Evolutionary conservation across 2,797 vertebrate species (phyloP), one percentile per base, ranked within the genome.

Genomic region (Onychomys arenicola): DNA sequence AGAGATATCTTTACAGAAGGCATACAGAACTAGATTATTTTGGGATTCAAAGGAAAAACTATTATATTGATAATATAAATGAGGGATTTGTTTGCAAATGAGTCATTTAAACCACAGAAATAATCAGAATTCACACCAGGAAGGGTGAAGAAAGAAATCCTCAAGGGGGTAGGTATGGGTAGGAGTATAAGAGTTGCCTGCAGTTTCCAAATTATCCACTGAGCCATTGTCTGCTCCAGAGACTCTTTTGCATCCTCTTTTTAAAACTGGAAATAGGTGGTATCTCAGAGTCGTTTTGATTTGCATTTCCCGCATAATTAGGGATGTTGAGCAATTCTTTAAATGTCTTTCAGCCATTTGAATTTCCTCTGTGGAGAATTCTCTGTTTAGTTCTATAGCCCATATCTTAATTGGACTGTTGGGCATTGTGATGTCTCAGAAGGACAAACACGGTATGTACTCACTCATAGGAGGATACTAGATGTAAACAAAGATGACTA

Each of bases 71-170:
- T 73, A 78, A 34, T 77, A 61, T 40, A 91, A 13, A 85, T 63
- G 61, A 73, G 17, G 88, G 27, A 32, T 12, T 95, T 90, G 57
- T 93, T 94, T 93, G 32, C 55, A 87, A 90, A 59, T 88, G 93
- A 87, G 8, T 84, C 82, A 90, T 89, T 94, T 95, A 76, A 95
- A 37, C 11, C 88, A 78, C 32, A 23, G 2, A 37, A 73, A 1
- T 90, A 88, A 93, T 59, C 89, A 19, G 91, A 52, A 83, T 91
- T 95, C 81, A 12, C 29, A 95, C 52, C 11, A 78, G 37, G 83
- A 96, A 71, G 2, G 12, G 73, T 61, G 10, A 10, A 94, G 69
- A 95, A 32, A 9, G 87, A 21, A 23, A 9, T 84, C 82, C 52
- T 92, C 8, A 76, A 43, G n/a, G 17, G 27, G 2, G 1, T 73